Conservation (phyloP, 2,888 invertebrate genomes). For the Melitaea athalia region DNA sequence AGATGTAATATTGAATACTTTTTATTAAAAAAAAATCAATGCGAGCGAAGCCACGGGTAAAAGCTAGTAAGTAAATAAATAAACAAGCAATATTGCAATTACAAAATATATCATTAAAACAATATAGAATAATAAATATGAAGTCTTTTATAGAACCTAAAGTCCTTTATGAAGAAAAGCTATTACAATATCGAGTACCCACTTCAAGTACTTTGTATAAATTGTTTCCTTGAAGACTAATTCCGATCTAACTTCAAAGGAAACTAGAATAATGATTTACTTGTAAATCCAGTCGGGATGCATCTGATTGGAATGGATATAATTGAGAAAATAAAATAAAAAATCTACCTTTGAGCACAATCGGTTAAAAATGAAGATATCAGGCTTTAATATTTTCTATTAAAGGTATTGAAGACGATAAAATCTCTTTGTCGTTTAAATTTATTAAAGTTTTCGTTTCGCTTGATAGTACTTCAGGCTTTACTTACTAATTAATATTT, state of each 20-base stretch:
- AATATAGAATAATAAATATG: not conserved
- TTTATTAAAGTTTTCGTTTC: not conserved
- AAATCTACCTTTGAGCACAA: conserved; percentile 1
- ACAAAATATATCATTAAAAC: not conserved
- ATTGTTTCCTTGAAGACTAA: conserved; percentile 4
- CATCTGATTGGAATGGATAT: not conserved
- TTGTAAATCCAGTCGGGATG: not conserved
- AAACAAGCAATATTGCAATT: too few species aligned
- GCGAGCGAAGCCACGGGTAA: too few species aligned
- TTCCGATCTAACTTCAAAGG: conserved; percentile 4
- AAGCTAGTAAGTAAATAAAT: too few species aligned
- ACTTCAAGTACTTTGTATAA: not conserved
- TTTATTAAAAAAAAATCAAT: too few species aligned
- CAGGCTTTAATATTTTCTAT: conserved; percentile 1
- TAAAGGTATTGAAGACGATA: not conserved
- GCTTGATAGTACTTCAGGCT: too few species aligned
- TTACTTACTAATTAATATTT: too few species aligned
- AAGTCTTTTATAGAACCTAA: not conserved
- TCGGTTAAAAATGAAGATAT: conserved; percentile 3
- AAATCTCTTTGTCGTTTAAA: not conserved
- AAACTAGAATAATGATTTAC: conserved; percentile 6
- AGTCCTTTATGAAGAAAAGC: not conserved
- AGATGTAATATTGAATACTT: too few species aligned
- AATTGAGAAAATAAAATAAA: conserved; percentile 2
- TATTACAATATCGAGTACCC: not conserved